Conservation (phyloP, 2,113 vertebrate genomes). For the Thunnus thynnus region DNA sequence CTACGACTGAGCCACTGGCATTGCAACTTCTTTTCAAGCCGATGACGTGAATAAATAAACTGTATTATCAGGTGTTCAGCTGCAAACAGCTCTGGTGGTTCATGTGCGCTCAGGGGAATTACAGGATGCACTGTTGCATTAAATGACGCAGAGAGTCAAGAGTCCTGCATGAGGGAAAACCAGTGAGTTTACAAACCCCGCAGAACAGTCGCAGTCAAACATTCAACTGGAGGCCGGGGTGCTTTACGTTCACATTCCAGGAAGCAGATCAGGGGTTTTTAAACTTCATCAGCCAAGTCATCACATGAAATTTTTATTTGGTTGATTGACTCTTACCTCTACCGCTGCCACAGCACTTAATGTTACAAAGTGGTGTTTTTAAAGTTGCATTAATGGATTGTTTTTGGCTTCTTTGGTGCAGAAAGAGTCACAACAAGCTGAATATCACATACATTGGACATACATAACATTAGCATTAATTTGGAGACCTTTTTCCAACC, state of each 20-base stretch:
- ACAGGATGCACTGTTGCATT: not conserved
- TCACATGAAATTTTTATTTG: slow-evolving; percentile 4
- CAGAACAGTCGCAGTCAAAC: not conserved
- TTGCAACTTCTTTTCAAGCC: not conserved
- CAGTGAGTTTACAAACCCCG: not conserved
- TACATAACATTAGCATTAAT: too few species aligned
- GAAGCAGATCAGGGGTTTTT: not conserved
- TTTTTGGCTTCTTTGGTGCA: too few species aligned
- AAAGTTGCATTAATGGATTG: not conserved
- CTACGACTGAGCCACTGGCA: not conserved
- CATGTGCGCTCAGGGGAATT: not conserved
- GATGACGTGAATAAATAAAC: too few species aligned
- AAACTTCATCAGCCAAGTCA: not conserved
- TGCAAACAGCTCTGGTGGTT: not conserved
- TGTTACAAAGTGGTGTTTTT: too few species aligned
- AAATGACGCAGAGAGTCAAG: not conserved
- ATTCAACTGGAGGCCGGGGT: not conserved
- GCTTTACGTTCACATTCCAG: not conserved
- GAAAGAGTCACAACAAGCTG: not conserved
- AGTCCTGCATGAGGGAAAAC: slow-evolving; percentile 6
- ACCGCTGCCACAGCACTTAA: too few species aligned
- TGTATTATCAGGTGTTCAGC: not conserved
- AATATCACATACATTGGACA: not conserved
- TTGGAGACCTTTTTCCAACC: too few species aligned
- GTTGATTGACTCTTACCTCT: not conserved